Evolutionary conservation across 2,888 invertebrate genomes (phyloP).

Genomic region (Rhogogaster chlorosoma): DNA sequence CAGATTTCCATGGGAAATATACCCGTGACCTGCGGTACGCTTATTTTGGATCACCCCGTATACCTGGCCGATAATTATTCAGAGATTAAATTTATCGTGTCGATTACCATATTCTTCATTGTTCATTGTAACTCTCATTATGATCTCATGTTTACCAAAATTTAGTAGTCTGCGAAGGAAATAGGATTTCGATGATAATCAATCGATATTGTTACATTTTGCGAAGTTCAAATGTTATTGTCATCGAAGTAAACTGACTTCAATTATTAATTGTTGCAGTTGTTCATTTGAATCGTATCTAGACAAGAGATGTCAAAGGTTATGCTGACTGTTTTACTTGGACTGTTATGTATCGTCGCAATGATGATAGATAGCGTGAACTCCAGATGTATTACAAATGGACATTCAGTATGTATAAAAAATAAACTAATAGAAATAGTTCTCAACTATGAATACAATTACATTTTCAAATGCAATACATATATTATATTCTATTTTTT

Average conservation of each 20-base stretch:
- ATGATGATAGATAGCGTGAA: background rate
- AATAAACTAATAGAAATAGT: background rate
- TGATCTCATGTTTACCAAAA: background rate
- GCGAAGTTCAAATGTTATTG: background rate
- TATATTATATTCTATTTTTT: too few species aligned
- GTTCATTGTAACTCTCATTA: background rate
- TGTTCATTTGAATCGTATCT: background rate
- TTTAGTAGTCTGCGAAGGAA: background rate
- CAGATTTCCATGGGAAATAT: too few species aligned
- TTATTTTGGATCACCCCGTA: too few species aligned
- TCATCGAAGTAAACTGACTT: background rate
- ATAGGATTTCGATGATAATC: background rate
- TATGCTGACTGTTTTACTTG: background rate
- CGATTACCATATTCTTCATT: too few species aligned
- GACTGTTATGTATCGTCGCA: background rate
- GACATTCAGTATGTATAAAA: background rate
- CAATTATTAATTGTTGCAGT: background rate
- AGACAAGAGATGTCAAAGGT: background rate
- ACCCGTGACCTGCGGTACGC: too few species aligned
- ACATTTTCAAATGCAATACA: background rate
- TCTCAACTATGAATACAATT: background rate
- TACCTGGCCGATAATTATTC: too few species aligned
- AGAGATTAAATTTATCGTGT: too few species aligned
- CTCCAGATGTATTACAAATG: background rate
- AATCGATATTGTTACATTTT: background rate